A percentile compares a stretch with the other conserved stretches of the same genome.
Evolutionary conservation across 2,113 vertebrate genomes (phyloP).

Genomic region (Macroglossus sobrinus): DNA sequence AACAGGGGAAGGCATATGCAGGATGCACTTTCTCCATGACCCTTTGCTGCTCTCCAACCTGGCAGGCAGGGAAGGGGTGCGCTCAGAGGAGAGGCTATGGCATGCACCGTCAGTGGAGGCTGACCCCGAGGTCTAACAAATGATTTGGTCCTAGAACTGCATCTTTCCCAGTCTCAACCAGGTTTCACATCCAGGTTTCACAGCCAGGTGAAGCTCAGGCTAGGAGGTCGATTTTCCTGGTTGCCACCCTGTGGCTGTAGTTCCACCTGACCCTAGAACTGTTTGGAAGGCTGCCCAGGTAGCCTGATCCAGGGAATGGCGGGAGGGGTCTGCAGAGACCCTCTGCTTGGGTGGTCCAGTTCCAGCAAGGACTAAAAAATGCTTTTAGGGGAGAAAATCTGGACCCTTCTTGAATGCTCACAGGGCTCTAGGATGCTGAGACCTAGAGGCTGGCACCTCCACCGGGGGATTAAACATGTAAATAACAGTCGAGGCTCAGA

Average conservation of each 20-base stretch:
- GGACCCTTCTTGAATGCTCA: not conserved
- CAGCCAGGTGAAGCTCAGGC: not conserved
- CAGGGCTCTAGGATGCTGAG: not conserved
- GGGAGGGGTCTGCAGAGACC: no score
- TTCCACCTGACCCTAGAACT: not conserved
- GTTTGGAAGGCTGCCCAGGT: not conserved
- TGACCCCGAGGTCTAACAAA: no score
- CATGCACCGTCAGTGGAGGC: accelerated
- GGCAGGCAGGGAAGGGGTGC: not conserved
- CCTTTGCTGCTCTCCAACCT: not conserved
- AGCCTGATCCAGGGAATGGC: not conserved
- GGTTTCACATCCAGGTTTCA: no score
- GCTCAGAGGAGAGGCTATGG: not conserved
- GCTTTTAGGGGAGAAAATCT: not conserved
- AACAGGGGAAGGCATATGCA: not conserved
- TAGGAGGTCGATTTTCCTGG: not conserved
- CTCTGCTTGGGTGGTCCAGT: not conserved
- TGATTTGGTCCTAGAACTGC: not conserved
- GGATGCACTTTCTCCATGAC: not conserved
- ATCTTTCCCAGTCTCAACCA: not conserved
- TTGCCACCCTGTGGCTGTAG: not conserved
- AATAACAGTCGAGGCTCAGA: not conserved
- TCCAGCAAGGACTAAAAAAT: not conserved
- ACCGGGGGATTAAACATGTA: not conserved
- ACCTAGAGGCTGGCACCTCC: not conserved